Evolutionary conservation across 2,113 vertebrate genomes (phyloP).

Genomic region (Alaudala cheleensis): DNA sequence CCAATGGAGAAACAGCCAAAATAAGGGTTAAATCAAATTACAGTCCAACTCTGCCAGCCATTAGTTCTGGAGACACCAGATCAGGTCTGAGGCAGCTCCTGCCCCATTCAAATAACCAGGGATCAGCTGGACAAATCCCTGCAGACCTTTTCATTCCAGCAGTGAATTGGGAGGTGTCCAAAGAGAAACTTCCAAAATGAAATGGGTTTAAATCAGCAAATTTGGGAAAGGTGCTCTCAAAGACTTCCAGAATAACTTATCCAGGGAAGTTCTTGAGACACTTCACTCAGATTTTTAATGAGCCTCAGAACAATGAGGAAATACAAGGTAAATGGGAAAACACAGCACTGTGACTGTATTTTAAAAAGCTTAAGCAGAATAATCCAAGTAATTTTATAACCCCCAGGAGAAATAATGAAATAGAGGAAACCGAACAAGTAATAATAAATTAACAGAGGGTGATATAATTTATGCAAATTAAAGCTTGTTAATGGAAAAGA

Average conservation of each 20-base stretch:
- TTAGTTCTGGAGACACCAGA: background rate
- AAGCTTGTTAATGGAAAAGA: slow-evolving; percentile 32
- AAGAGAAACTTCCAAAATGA: background rate
- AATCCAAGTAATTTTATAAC: slow-evolving; percentile 26
- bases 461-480: slow-evolving; percentile 51
- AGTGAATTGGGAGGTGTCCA: background rate
- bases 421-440: background rate
- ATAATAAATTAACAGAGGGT: slow-evolving; percentile 24
- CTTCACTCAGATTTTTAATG: background rate
- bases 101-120: background rate
- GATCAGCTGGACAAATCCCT: background rate
- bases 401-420: slow-evolving; percentile 28
- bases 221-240: background rate
- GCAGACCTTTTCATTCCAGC: background rate
- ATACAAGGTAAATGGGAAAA: background rate
- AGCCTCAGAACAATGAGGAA: slow-evolving; percentile 7
- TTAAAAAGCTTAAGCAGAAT: background rate
- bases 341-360: background rate
- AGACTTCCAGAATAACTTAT: background rate
- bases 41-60: background rate
- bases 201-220: background rate
- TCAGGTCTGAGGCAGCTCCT: background rate
- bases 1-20: background rate
- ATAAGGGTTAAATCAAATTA: background rate
- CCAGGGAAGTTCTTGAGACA: background rate